Evolutionary conservation across 2,113 vertebrate species (phyloP).

Genomic region (Macaca mulatta): DNA sequence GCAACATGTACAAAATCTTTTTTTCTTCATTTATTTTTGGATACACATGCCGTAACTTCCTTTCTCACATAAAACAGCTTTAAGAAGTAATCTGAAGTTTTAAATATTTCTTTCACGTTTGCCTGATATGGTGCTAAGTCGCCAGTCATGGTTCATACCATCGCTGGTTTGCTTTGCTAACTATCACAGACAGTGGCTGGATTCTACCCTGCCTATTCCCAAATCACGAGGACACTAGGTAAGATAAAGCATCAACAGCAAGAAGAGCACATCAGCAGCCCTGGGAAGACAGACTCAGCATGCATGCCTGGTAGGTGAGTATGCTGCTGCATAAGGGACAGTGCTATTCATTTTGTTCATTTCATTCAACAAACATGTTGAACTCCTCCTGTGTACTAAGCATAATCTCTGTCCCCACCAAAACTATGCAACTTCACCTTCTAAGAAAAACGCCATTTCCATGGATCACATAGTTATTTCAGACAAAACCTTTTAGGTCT

Average conservation of each 20-base stretch:
- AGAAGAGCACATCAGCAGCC: neutral
- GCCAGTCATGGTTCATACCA: neutral
- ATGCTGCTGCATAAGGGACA: neutral
- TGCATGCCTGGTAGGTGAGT: neutral
- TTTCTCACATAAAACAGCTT: neutral
- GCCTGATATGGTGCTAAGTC: neutral
- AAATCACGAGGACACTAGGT: neutral
- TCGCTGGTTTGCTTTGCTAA: neutral
- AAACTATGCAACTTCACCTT: neutral
- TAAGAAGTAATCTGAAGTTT: neutral
- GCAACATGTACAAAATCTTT: neutral
- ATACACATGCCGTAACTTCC: neutral
- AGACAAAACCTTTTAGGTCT: neutral
- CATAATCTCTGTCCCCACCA: neutral
- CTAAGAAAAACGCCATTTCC: neutral
- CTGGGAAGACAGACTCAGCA: neutral
- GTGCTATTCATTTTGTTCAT: neutral
- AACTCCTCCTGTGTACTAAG: neutral
- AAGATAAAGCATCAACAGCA: rapidly evolving
- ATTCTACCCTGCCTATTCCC: neutral
- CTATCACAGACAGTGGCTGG: neutral
- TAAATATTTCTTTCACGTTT: neutral
- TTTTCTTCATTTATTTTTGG: neutral
- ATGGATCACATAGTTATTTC: neutral
- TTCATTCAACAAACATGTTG: neutral